These are phyloP conservation scores for Darevskia mixta DNA, from an alignment of 2,797 vertebrate genomes.

Conservation along the genomic window DNA sequence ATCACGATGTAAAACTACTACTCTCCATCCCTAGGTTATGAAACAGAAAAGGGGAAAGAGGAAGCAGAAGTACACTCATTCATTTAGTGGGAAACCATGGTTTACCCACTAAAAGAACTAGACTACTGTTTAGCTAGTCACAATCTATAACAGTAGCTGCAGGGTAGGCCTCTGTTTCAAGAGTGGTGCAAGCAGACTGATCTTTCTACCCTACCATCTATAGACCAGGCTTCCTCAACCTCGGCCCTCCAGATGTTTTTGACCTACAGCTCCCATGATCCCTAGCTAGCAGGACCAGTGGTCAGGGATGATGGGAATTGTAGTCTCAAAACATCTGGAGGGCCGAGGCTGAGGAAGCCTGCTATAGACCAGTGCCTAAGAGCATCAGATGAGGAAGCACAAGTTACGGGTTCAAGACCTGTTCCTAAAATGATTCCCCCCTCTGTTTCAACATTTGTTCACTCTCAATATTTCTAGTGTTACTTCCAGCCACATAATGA, in stretches of 20 bases:
- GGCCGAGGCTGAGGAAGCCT: too few species aligned
- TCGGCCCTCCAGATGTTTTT: too few species aligned
- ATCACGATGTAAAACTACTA: too few species aligned
- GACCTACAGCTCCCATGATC: too few species aligned
- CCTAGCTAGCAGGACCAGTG: too few species aligned
- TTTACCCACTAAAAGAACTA: neutral
- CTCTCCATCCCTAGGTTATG: neutral
- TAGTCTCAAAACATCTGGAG: too few species aligned
- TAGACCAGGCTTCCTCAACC: neutral
- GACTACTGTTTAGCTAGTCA: neutral
- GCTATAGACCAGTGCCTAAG: neutral
- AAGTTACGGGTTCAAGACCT: neutral
- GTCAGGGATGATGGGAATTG: too few species aligned
- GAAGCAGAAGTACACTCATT: neutral
- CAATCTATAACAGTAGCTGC: neutral
- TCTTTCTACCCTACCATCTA: neutral
- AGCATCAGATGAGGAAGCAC: neutral
- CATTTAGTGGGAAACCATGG: neutral
- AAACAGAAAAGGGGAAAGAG: neutral
- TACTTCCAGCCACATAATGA: neutral
- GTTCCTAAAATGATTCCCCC: neutral
- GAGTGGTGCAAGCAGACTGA: neutral
- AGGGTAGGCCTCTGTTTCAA: neutral
- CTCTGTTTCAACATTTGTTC: neutral
- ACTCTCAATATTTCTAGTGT: neutral